Evolutionary conservation across 2,113 vertebrate genomes (phyloP), one percentile per base, ranked within the genome.

Genomic region (Tretioscincus oriximinensis): DNA sequence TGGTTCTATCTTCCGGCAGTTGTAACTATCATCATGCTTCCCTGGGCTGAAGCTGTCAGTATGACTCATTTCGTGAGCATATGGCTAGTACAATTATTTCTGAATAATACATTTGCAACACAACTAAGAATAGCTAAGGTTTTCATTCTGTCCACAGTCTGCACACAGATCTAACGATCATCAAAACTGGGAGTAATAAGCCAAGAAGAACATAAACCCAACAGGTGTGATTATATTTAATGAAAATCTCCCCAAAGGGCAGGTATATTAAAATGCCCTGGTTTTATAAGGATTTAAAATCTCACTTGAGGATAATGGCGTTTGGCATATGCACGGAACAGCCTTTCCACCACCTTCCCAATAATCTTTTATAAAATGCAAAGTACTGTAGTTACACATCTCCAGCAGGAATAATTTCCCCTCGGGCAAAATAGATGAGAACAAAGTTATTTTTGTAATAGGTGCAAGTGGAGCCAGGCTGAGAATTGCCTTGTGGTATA

Each of bases 381-480:
- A 68, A 61, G 11, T 45, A 28, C 54, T 58, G 14, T 58, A 58
- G 54, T 7, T 51, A 31, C 31, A 49, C 5, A 16, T 61, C 49
- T 81, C 54, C 26, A 61, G 10, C 26, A 61, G 60, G 65, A 76
- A 20, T 29, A 61, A 64, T 22, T 45, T 71, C 51, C 20, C 41
- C 67, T 31, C 11, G 47, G 54, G 9, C 35, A 63, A 76, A 63
- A 76, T 24, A 47, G 45, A 63, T 29, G 14, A 49, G 3, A 18
- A 16, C 45, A 47, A 66, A 5, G 5, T 82, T 60, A 29, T 80
- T 41, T 31, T 47, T 3, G 0, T 49, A 67, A 68, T 0, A 0
- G 0, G 1, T 28, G 74, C 28, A 51, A 14, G 54, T 73, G 18
- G 24, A 51, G 45, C 41, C 78, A 67, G 77, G 29, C 24, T 70